phyloP scores from a whole-genome alignment of 2,113 vertebrate genomes.

The Syngnathus typhle region DNA sequence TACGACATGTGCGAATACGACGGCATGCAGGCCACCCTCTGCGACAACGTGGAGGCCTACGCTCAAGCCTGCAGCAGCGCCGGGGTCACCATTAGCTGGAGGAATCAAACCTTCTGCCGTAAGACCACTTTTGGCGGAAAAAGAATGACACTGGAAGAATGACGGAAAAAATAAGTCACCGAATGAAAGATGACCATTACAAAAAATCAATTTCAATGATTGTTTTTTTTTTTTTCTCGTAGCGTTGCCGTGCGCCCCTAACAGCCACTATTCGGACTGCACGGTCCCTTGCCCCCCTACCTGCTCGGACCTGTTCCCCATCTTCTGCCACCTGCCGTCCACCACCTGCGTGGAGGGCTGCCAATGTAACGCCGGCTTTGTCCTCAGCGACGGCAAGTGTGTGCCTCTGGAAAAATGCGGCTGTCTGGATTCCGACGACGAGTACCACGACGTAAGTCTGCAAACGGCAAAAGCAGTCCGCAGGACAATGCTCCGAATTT shows the following conservation, averaged over 20 bases:
- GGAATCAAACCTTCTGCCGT: conserved; percentile 81
- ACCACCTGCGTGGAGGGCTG: conserved; percentile 76
- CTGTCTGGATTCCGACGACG: conserved; percentile 59
- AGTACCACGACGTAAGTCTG: conserved; percentile 71
- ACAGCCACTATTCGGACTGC: conserved; percentile 76
- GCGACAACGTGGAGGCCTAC: conserved; percentile 74
- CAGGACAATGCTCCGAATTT: neutral
- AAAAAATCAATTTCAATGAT: neutral
- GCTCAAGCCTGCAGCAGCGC: conserved; percentile 71
- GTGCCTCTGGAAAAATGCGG: conserved; percentile 67
- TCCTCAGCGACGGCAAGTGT: conserved; percentile 72
- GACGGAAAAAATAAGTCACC: neutral
- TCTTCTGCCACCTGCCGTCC: conserved; percentile 63
- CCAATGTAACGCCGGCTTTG: conserved; percentile 65
- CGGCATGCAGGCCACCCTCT: conserved; percentile 69
- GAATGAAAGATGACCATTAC: neutral
- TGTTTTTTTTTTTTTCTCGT: neutral
- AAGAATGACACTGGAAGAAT: neutral
- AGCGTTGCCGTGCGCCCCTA: conserved; percentile 72
- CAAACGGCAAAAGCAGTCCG: neutral
- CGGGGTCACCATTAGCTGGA: conserved; percentile 74
- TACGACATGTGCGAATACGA: conserved; percentile 75
- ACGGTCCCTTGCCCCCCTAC: conserved; percentile 71
- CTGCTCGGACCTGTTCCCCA: conserved; percentile 72
- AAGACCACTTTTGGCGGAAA: conserved; percentile 36